Percentiles rank a stretch among this genome's conserved stretches.
Evolutionary conservation across 2,113 vertebrate genomes (phyloP).

Genomic region (Corydoras sp.): DNA sequence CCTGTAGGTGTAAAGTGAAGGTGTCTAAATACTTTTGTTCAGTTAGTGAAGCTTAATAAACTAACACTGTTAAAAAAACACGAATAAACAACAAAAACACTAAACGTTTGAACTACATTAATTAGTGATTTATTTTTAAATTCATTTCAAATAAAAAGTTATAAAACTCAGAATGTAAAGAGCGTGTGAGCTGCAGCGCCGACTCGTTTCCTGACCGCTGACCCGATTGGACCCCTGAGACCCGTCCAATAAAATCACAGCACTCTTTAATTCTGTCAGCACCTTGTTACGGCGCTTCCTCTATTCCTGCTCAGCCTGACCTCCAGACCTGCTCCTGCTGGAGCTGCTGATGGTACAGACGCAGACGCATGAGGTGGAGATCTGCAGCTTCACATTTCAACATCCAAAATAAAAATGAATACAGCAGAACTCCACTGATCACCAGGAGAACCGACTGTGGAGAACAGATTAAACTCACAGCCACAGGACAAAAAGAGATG

Average conservation of each 20-base stretch:
- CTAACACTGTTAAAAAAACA: background rate
- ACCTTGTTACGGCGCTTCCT: constrained; percentile 41
- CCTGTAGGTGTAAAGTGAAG: background rate
- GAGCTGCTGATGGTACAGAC: constrained; percentile 3
- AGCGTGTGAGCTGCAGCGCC: constrained; percentile 25
- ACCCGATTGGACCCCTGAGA: constrained; percentile 55
- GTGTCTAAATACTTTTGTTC: background rate
- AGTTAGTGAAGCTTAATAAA: background rate
- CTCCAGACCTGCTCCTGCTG: background rate
- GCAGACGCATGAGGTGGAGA: too few species aligned
- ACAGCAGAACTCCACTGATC: too few species aligned
- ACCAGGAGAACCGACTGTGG: too few species aligned
- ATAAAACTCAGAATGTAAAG: background rate
- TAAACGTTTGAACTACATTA: background rate
- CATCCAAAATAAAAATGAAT: background rate
- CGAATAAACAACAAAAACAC: too few species aligned
- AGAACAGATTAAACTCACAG: too few species aligned
- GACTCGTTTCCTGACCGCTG: constrained; percentile 61
- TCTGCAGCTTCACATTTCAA: background rate
- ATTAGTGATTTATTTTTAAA: background rate
- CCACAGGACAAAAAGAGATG: too few species aligned
- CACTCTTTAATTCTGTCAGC: constrained; percentile 57
- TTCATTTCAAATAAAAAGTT: background rate
- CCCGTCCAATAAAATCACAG: constrained; percentile 60
- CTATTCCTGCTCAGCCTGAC: constrained; percentile 14